Conservation (phyloP, 2,888 invertebrate species). For the Eretmocerus hayati region DNA sequence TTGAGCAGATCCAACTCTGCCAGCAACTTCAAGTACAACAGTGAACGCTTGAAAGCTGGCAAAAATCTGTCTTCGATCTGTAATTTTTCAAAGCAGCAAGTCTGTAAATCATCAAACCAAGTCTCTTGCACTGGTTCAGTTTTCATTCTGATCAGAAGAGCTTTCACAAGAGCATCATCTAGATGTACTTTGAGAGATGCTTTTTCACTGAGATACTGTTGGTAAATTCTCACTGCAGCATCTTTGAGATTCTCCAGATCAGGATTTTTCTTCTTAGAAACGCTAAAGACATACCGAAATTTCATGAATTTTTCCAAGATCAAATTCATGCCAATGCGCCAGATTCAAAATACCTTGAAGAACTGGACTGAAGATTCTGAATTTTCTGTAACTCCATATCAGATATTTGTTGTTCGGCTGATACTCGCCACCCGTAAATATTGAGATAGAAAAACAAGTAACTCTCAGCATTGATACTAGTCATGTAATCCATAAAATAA, state of each 20-base stretch:
- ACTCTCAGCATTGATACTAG: slow-evolving; percentile 60
- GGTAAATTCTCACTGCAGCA: slow-evolving; percentile 67
- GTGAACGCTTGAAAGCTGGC: slow-evolving; percentile 60
- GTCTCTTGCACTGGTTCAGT: slow-evolving; percentile 59
- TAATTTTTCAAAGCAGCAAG: slow-evolving; percentile 58
- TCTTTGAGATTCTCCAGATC: slow-evolving; percentile 52
- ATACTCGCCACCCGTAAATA: slow-evolving; percentile 60
- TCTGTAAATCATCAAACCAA: slow-evolving; percentile 82
- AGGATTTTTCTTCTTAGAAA: slow-evolving; percentile 32
- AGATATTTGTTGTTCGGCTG: slow-evolving; percentile 64
- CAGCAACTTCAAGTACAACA: slow-evolving; percentile 62
- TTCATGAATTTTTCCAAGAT: too few species aligned
- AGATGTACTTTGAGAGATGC: slow-evolving; percentile 58
- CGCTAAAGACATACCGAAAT: too few species aligned
- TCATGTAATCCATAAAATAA: slow-evolving; percentile 72
- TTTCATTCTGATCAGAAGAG: slow-evolving; percentile 56
- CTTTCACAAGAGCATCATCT: slow-evolving; percentile 56
- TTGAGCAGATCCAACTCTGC: slow-evolving; percentile 65
- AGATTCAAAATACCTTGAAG: slow-evolving; percentile 13
- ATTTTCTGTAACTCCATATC: slow-evolving; percentile 51
- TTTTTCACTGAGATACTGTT: slow-evolving; percentile 71
- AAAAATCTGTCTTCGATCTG: slow-evolving; percentile 56
- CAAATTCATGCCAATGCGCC: too few species aligned
- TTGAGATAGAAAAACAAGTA: slow-evolving; percentile 74
- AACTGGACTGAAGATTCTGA: slow-evolving; percentile 35